Evolutionary conservation across 2,113 vertebrate genomes (phyloP), one percentile per base, ranked within the genome.

Genomic region (Vicugna pacos): DNA sequence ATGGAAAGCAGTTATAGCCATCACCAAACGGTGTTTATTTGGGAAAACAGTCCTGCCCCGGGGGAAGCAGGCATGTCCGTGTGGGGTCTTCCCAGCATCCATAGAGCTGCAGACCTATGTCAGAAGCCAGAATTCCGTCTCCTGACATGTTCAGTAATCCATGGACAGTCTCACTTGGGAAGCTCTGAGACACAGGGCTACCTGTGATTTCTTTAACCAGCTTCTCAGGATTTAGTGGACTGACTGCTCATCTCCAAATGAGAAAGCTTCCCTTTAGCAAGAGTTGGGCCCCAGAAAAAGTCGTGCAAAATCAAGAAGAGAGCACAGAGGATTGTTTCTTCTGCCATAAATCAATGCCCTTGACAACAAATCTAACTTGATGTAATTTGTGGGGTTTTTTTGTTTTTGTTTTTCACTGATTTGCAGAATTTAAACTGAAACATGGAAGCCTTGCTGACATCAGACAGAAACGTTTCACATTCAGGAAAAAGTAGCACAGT

Each of bases 401-500:
- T 13, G 2, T 30, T 54, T 54, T 58, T 60, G 93, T 85, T 60
- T 70, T 92, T 88, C 35, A 19, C 30, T 19, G 14, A 35, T 75
- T 94, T 54, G 84, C 11, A 62, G 62, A 69, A 89, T 91, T 73
- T 64, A 65, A 52, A 17, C 48, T 94, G 91, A 85, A 96, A 75
- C 62, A 73, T 69, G 94, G 70, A 96, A 1, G 3, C 24, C 86
- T 35, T 28, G 11, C 22, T 38, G 84, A 83, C 94, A 42, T 72
- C 52, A 81, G 58, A 84, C 38, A 80, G 73, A 85, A 73, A 5
- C 5, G 1, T 70, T 97, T 95, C 89, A 52, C 58, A 97, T 93
- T 92, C 48, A 93, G 30, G 52, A 1, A 76, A 80, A 96, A 70
- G 70, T 48, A 58, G 90, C 87, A 70, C 70, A 70, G 69, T 72